phyloP scores from a whole-genome alignment of 2,113 vertebrate species.

The Mustela lutreola region DNA sequence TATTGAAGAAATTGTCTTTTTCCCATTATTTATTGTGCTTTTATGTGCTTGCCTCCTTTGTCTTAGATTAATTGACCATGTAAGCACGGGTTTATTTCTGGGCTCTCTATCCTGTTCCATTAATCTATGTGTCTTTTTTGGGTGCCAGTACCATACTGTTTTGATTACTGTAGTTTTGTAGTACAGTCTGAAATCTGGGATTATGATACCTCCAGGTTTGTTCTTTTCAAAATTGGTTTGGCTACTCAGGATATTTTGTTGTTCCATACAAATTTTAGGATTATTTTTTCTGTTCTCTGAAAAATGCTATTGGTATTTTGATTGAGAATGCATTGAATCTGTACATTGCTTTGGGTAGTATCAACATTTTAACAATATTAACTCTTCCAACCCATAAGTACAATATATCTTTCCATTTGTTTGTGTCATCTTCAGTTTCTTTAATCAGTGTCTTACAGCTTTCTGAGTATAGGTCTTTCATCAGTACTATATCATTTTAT shows the following conservation, averaged over 20 bases:
- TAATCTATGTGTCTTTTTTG: not conserved
- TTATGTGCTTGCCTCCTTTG: not conserved
- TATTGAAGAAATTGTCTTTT: not conserved
- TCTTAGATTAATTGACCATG: not conserved
- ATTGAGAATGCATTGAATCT: not conserved
- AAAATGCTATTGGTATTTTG: not conserved
- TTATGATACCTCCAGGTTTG: not conserved
- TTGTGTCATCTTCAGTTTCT: not conserved
- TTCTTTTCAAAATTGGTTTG: not conserved
- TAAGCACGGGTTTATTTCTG: not conserved
- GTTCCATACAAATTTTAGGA: not conserved
- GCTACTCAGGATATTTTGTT: not conserved
- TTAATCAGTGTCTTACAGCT: not conserved
- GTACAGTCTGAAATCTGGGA: not conserved
- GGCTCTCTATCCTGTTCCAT: not conserved
- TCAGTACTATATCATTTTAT: conserved; percentile 1
- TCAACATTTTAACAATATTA: not conserved
- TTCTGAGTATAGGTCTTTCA: not conserved
- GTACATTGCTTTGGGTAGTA: not conserved
- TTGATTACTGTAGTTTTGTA: not conserved
- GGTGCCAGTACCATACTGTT: not conserved
- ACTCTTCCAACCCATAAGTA: not conserved
- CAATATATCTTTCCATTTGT: not conserved
- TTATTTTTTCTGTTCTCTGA: not conserved
- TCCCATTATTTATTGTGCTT: not conserved